Evolutionary conservation across 92 coral and sea anemone genomes (phyloP), one percentile per base, ranked within the genome.

Genomic region (Hydrozoanthus gracilis): DNA sequence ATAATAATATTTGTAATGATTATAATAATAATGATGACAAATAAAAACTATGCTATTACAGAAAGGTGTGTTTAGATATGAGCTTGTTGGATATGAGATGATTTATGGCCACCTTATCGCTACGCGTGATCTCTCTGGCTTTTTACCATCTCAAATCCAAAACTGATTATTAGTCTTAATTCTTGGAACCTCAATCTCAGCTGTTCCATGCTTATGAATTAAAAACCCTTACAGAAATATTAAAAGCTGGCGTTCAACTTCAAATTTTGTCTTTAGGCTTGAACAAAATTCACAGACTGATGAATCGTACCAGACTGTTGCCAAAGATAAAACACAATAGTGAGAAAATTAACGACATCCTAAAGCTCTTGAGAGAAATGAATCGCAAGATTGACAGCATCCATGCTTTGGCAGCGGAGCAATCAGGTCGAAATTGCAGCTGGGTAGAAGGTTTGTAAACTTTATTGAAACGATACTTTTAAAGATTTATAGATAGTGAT

Each of bases 301-400:
- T 80, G 16, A 80, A 80, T 69, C 85, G 85, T 7, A 80, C 85
- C 15, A 48, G 85, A 69, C 54, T 80, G 71, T 45, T 80, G 73
- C 85, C 85, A 3, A 80, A 80, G 72, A 80, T 80, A 65, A n/a
- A 64, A 11, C 55, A 46, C 85, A 80, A 80, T 48, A n/a, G 73
- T 27, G 85, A 80, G 58, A 80, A 80, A 51, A 80, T 80, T 61
- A 64, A 80, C 45, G 85, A 80, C 49, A 69, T 80, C 11, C 51
- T 80, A 65, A 65, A 27, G 48, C 62, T 80, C 11, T 80, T 80
- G 85, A 80, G 74, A 51, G 85, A 80, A 50, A 64, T 80, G 85
- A 80, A 80, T 48, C 85, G 85, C 17, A 80, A 80, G 85, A 80
- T 80, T 62, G 85, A 80, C 56, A 80, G 73, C 49, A 80, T 80